Percentiles rank a stretch among this genome's conserved stretches.
These are phyloP conservation scores for Machimus atricapillus DNA, from an alignment of 2,888 invertebrate species.

Conservation along the genomic window DNA sequence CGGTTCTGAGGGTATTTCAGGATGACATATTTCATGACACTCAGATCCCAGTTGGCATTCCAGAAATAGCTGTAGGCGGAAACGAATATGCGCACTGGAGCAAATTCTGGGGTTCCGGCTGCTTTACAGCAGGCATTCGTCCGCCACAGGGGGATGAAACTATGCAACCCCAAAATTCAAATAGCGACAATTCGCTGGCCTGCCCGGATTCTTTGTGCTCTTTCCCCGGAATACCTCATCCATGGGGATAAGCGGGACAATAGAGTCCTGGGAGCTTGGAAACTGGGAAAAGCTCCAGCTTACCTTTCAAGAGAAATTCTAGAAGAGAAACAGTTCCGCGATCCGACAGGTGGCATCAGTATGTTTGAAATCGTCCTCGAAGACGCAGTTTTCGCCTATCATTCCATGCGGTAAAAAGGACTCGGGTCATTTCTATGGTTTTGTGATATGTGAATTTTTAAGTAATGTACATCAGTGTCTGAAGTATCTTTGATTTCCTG, in stretches of 20 bases:
- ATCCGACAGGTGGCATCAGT: slow-evolving; percentile 48
- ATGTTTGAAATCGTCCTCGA: slow-evolving; percentile 25
- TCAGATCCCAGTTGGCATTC: slow-evolving; percentile 51
- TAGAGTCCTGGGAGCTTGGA: not conserved
- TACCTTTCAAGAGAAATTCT: slow-evolving; percentile 1
- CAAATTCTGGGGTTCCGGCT: not conserved
- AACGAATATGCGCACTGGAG: slow-evolving; percentile 56
- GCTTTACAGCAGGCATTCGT: not conserved
- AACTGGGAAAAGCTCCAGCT: not conserved
- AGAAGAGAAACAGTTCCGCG: slow-evolving; percentile 14
- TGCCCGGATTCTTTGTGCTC: slow-evolving; percentile 4
- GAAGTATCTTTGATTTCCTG: not conserved
- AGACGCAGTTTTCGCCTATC: not conserved
- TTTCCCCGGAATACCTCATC: not conserved
- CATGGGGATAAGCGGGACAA: slow-evolving; percentile 20
- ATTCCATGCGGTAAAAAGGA: not conserved
- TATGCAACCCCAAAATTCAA: slow-evolving; percentile 22
- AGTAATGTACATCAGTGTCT: not conserved
- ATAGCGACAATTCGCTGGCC: not conserved
- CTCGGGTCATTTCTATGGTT: not conserved
- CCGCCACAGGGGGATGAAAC: slow-evolving; percentile 21
- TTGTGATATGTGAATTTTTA: not conserved
- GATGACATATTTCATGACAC: not conserved
- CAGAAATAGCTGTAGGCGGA: slow-evolving; percentile 56
- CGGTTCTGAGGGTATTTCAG: slow-evolving; percentile 43